Evolutionary conservation across 2,888 invertebrate genomes (phyloP), one percentile per base, ranked within the genome.

Genomic region (Brachynemurus nebulosus): DNA sequence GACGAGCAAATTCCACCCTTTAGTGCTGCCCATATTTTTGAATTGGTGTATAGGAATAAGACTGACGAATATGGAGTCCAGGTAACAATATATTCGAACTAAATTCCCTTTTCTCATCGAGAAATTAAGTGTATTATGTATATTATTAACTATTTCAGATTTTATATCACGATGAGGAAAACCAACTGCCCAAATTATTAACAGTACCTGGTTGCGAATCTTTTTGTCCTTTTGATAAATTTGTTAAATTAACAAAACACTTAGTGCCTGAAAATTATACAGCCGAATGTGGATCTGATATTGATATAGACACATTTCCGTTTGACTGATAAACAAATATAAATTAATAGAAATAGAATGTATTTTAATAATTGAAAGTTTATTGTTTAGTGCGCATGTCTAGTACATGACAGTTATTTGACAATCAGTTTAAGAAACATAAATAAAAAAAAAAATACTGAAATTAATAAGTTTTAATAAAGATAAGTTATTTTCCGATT

Each of bases 1-100:
- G 53, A 65, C 40, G 60, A 64, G 1, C 66, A 69, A 49, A 57
- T 63, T 43, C 61, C 63, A 1, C 56, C 56, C 30, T 63, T 61
- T 48, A 57, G 59, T 42, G 52, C 61, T 4, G 60, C 62, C 6
- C 57, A 58, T 25, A 51, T 62, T 3, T 51, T 63, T 4, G 62
- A 63, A 51, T 48, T 63, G 27, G 60, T 61, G 49, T 51, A 56
- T 40, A 44, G 54, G 9, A 41, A 44, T 11, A 48, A 52, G 4
- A 41, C 47, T n/a, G 49, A 55, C 23, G 48, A 52, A 37, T 58
- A 57, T 48, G 57, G 54, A 19, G 59, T 62, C 40, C 61, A 60
- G 51, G 63, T 62, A 50, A n/a, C n/a, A n/a, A n/a, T n/a, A n/a
- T n/a, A n/a, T n/a, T n/a, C n/a, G n/a, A n/a, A n/a, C 5, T 11